phyloP scores from a whole-genome alignment of 2,888 invertebrate species.

The Tricholauxania praeusta region DNA sequence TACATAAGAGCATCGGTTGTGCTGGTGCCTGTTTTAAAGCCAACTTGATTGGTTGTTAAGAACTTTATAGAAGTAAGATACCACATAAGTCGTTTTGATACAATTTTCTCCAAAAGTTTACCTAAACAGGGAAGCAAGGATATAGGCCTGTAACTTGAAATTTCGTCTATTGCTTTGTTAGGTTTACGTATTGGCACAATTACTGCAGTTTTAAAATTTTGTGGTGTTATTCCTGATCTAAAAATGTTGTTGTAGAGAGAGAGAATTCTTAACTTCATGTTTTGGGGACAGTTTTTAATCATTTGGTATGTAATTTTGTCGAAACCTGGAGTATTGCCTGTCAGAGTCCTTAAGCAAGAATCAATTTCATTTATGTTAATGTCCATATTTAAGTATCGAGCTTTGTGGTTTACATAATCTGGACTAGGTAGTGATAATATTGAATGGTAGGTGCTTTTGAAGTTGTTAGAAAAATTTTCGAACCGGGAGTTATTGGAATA shows the following conservation, averaged over 20 bases:
- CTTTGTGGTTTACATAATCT: neutral
- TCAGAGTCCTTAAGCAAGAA: neutral
- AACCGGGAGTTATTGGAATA: neutral
- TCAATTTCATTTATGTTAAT: neutral
- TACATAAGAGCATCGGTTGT: neutral
- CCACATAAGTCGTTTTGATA: no score
- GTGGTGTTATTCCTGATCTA: no score
- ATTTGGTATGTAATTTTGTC: conserved; percentile 1
- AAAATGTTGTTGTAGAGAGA: neutral
- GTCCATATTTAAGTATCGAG: neutral
- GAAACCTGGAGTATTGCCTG: neutral
- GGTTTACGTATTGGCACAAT: conserved; percentile 1
- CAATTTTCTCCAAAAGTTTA: conserved; percentile 4
- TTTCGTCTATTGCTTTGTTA: conserved; percentile 2
- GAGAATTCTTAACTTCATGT: neutral
- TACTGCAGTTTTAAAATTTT: neutral
- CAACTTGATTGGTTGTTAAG: conserved; percentile 2
- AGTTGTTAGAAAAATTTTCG: neutral
- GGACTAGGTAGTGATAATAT: neutral
- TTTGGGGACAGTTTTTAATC: conserved; percentile 1
- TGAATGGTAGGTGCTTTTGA: neutral
- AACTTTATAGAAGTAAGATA: no score
- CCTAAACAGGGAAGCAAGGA: conserved; percentile 1
- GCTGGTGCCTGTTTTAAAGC: neutral
- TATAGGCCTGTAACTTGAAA: neutral